Evolutionary conservation across 1,140 invertebrate species (phyloP).

Genomic region (Gerris buenoi): DNA sequence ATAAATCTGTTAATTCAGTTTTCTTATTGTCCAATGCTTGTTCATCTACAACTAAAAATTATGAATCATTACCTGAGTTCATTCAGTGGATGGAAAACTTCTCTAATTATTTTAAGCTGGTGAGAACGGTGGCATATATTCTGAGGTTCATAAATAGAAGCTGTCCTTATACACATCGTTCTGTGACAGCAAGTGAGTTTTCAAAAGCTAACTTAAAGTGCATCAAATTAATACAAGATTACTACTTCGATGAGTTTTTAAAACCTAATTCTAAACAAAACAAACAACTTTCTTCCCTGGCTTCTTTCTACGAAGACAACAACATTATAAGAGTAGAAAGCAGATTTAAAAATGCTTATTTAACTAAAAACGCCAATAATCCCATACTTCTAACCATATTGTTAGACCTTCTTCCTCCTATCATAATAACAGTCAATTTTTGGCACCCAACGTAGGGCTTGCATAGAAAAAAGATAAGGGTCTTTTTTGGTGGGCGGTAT

Average conservation of each 20-base stretch:
- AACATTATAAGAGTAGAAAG: neutral
- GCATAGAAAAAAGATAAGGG: no score
- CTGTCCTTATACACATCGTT: neutral
- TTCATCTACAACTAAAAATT: neutral
- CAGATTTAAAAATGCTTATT: neutral
- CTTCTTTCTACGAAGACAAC: neutral
- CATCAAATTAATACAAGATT: neutral
- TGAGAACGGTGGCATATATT: neutral
- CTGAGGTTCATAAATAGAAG: neutral
- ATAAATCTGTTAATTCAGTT: neutral
- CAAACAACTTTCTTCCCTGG: neutral
- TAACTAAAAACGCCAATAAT: neutral
- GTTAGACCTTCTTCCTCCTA: no score
- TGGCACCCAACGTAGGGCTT: no score
- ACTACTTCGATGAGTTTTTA: neutral
- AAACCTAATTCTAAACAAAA: neutral
- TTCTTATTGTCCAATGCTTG: neutral
- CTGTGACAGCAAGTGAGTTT: neutral
- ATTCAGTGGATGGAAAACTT: neutral
- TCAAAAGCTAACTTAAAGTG: neutral
- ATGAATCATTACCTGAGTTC: neutral
- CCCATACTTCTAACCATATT: neutral
- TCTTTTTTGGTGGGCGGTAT: no score
- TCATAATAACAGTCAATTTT: no score
- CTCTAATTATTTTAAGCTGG: neutral